Conservation (phyloP, 92 coral and sea anemone species). For the Palythoa grandis region DNA sequence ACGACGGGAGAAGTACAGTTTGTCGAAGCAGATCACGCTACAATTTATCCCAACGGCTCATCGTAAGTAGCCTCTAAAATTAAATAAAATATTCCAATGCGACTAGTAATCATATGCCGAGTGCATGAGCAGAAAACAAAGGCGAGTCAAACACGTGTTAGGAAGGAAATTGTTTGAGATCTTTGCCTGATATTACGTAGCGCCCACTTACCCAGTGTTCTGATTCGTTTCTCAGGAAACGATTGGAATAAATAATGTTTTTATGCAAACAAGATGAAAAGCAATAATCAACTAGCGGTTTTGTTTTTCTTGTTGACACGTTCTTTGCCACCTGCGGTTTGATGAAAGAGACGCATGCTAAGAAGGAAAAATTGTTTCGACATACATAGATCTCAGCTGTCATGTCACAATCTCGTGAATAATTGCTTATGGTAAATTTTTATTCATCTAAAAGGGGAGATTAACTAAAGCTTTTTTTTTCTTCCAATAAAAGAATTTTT, state of each 20-base stretch:
- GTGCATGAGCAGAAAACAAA: slow-evolving; percentile 9
- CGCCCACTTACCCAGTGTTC: slow-evolving; percentile 11
- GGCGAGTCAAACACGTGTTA: slow-evolving; percentile 20
- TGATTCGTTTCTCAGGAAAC: slow-evolving; percentile 30
- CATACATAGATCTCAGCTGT: neutral
- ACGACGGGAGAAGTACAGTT: slow-evolving; percentile 90
- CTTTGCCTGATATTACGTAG: neutral
- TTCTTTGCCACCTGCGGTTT: slow-evolving; percentile 82
- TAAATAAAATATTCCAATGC: slow-evolving; percentile 1
- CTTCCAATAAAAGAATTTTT: neutral
- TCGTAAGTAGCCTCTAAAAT: slow-evolving; percentile 71
- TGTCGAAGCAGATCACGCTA: slow-evolving; percentile 92
- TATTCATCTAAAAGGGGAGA: neutral
- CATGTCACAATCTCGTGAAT: slow-evolving; percentile 4
- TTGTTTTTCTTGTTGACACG: slow-evolving; percentile 77
- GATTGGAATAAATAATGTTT: slow-evolving; percentile 19
- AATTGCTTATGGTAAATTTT: neutral
- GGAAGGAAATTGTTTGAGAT: neutral
- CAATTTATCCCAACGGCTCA: slow-evolving; percentile 86
- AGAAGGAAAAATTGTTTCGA: slow-evolving; percentile 50
- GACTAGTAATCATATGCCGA: slow-evolving; percentile 10
- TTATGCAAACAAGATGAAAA: slow-evolving; percentile 27
- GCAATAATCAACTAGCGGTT: slow-evolving; percentile 50
- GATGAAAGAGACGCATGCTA: slow-evolving; percentile 78
- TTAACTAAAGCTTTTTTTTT: slow-evolving; percentile 25